Base-by-base conservation (phyloP, 2,888 invertebrate species). In the Drosophila mimetica region DNA sequence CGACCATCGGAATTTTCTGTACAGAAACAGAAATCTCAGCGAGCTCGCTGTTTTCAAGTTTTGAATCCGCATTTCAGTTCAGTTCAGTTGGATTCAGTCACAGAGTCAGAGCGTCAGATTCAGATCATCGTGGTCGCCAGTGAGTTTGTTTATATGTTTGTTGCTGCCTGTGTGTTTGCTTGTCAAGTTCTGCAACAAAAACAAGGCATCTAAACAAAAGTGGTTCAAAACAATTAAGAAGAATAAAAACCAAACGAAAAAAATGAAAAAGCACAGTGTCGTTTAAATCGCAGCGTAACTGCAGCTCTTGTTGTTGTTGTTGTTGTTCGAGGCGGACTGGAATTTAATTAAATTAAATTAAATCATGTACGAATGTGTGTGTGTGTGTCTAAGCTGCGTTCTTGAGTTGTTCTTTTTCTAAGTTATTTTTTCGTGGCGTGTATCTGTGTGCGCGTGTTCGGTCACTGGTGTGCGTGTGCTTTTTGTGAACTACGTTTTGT, bases 401-500 rank as follows among this genome's bases (percentile, higher is more conserved):
- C 28, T 59, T 70, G 36, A 69, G 63, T 66, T 52, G 59, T 48
- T 77, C 41, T 71, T 58, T 64, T 86, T 86, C 71, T 65, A 80
- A 77, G 78, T 81, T 86, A 73, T 84, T 72, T 64, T 65, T 65
- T 39, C 71, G 60, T 70, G 71, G 44, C 36, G 50, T 32, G 37
- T 61, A 51, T 32, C 25, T 65, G 55, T 69, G 55, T 32, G 37
- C 46, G 50, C 50, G 52, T 61, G 65, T 66, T 41, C 67, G 70
- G 54, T 71, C 65, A 72, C 46, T 53, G 53, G 48, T 34, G 11
- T 79, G 72, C 53, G 70, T 69, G 71, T 78, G 81, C 75, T 82
- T 79, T 84, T 84, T 85, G 81, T 81, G 84, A 80, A 80, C 80
- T 86, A 84, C 85, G 86, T 79, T 88, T 87, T 88, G 88, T 85